Base-by-base conservation (phyloP, 2,888 invertebrate genomes). In the Catotricha subobsoleta region DNA sequence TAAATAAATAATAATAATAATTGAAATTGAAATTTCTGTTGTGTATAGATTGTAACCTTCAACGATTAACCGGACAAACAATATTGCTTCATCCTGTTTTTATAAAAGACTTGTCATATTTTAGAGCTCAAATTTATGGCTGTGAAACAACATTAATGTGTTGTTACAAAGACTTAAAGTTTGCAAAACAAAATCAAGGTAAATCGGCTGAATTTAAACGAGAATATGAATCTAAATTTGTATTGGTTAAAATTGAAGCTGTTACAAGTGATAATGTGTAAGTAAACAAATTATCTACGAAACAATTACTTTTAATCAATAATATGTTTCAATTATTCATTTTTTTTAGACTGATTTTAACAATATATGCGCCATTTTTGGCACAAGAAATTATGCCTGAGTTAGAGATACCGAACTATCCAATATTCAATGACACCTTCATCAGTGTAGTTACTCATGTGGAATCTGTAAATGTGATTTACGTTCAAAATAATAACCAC, bases 371-470 rank as follows among this genome's bases (percentile, higher is more conserved):
- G 19, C 33, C 33, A 7, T 7, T 3, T 4, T 33, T 33, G 16
- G 51, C 60, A 1, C 54, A 53, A 43, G 57, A 57, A 30, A 55
- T 58, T 42, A 48, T 49, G 29, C 53, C 59, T 0, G 66, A 68
- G 23, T 55, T 81, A 6, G 66, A 68, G 23, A 55, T 81, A 6
- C 77, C 77, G 49, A 68, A 69, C 16, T 64, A 73, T 51, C 73
- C 80, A 0, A 68, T 83, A 6, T 59, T 72, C 52, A 65, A 69
- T 54, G 64, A 70, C 35, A 67, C 65, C 48, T 68, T 77, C 35
- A 66, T 71, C 8, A 70, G 75, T 19, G 67, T 64, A 47, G 64
- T 81, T 1, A 65, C 73, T 0, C 71, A 74, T 51, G 63, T 70
- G 0, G 67, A 69, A 38, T 67, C 68, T 41, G 62, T 72, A 1